phyloP scores from a whole-genome alignment of 2,888 invertebrate species.

The Dyspetes luteomarginatus region DNA sequence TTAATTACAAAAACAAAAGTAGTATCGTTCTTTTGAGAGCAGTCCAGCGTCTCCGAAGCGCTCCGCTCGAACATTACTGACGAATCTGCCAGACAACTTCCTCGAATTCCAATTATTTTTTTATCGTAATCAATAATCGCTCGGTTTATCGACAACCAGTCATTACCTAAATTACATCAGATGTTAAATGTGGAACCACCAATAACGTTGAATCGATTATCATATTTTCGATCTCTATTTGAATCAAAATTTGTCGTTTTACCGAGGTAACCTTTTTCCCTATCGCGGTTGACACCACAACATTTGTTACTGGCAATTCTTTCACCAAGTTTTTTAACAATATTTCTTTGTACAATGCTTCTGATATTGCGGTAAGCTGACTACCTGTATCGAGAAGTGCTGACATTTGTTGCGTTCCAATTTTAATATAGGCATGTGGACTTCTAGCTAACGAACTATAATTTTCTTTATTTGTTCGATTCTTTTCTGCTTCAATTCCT shows the following conservation, averaged over 20 bases:
- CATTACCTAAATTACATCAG: conserved; percentile 23
- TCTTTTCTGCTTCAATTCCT: background rate
- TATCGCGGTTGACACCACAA: background rate
- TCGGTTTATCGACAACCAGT: background rate
- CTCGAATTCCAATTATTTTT: background rate
- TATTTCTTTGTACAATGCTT: conserved; percentile 5
- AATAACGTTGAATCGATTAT: background rate
- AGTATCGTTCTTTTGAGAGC: background rate
- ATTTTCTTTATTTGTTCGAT: background rate
- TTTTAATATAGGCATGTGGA: too few species aligned
- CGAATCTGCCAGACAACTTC: background rate
- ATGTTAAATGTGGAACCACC: conserved; percentile 5
- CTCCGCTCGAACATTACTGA: background rate
- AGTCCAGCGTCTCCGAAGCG: background rate
- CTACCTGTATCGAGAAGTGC: conserved; percentile 43
- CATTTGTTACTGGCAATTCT: conserved; percentile 24
- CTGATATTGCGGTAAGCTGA: conserved; percentile 41
- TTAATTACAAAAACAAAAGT: background rate
- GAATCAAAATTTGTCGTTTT: background rate
- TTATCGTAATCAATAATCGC: conserved; percentile 16
- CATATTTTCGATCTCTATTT: background rate
- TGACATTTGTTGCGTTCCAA: background rate
- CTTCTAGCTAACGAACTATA: too few species aligned
- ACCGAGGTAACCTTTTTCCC: background rate
- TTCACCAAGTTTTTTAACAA: background rate